A percentile compares a stretch with the other conserved stretches of the same genome.
These are phyloP conservation scores for Hypomecis atomaria DNA, from an alignment of 2,888 invertebrate genomes.

Conservation along the genomic window DNA sequence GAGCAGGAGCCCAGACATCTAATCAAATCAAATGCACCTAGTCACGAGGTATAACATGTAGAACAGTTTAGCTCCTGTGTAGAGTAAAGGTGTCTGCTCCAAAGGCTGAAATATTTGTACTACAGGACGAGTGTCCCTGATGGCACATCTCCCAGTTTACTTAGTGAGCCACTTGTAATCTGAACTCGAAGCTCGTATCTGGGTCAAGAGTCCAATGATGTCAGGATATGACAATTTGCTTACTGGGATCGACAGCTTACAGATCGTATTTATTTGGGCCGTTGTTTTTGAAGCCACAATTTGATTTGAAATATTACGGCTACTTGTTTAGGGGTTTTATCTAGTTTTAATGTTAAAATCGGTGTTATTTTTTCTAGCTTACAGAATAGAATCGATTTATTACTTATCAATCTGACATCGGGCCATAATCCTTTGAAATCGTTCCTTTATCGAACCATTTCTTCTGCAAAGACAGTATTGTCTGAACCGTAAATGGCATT, in stretches of 20 bases:
- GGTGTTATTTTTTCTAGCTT: background rate
- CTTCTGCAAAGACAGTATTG: constrained; percentile 17
- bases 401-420: background rate
- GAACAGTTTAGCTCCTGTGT: background rate
- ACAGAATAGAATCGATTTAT: too few relatives aligned
- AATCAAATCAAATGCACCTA: too few relatives aligned
- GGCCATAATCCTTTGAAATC: background rate
- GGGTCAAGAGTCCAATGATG: constrained; percentile 62
- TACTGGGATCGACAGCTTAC: constrained; percentile 41
- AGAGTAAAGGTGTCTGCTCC: background rate
- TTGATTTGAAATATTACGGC: constrained; percentile 21
- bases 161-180: constrained; percentile 61
- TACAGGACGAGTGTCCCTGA: constrained; percentile 55
- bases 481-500: constrained; percentile 26
- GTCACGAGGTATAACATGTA: too few relatives aligned
- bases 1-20: too few relatives aligned
- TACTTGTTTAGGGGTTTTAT: constrained; percentile 26
- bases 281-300: constrained; percentile 25
- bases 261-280: constrained; percentile 37
- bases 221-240: constrained; percentile 52
- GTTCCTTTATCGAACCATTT: constrained; percentile 7
- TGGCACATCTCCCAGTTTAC: constrained; percentile 60
- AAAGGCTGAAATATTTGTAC: constrained; percentile 50
- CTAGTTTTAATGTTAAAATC: constrained; percentile 14
- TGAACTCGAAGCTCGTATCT: constrained; percentile 54